phyloP scores from a whole-genome alignment of 2,113 vertebrate genomes.

The Myrmophylax atrothorax region DNA sequence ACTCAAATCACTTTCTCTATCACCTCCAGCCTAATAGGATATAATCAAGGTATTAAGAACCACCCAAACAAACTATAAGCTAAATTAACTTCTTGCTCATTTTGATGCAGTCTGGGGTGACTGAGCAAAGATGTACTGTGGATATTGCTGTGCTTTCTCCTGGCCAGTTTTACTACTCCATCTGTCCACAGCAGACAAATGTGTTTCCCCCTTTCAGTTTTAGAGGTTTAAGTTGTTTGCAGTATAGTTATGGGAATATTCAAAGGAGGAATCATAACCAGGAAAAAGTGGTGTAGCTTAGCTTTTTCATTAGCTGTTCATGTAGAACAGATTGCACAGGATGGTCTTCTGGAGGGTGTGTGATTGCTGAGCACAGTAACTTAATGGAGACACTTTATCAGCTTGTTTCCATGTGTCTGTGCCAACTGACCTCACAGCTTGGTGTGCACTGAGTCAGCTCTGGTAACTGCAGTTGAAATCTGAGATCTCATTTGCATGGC shows the following conservation, averaged over 20 bases:
- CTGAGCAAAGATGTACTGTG: neutral
- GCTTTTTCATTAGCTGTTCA: slow-evolving; percentile 41
- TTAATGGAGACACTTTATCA: neutral
- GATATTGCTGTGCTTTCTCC: neutral
- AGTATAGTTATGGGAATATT: slow-evolving; percentile 37
- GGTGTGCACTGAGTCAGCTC: neutral
- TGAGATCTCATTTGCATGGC: neutral
- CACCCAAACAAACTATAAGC: neutral
- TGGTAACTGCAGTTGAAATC: neutral
- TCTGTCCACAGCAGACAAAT: slow-evolving; percentile 31
- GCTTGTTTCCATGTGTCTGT: neutral
- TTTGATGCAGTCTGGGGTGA: neutral
- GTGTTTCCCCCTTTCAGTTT: neutral
- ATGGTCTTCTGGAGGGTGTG: slow-evolving; percentile 30
- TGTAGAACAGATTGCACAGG: slow-evolving; percentile 50
- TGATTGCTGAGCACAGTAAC: slow-evolving; percentile 34
- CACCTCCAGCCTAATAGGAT: neutral
- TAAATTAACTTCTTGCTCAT: slow-evolving; percentile 6
- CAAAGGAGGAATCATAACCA: slow-evolving; percentile 19
- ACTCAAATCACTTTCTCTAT: neutral
- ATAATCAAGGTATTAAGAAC: neutral
- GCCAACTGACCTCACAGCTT: slow-evolving; percentile 42
- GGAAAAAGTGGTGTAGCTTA: neutral
- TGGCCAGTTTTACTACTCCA: slow-evolving; percentile 20
- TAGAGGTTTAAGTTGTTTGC: slow-evolving; percentile 3